Evolutionary conservation across 2,888 invertebrate genomes (phyloP).

Genomic region (Prenolepis imparis): DNA sequence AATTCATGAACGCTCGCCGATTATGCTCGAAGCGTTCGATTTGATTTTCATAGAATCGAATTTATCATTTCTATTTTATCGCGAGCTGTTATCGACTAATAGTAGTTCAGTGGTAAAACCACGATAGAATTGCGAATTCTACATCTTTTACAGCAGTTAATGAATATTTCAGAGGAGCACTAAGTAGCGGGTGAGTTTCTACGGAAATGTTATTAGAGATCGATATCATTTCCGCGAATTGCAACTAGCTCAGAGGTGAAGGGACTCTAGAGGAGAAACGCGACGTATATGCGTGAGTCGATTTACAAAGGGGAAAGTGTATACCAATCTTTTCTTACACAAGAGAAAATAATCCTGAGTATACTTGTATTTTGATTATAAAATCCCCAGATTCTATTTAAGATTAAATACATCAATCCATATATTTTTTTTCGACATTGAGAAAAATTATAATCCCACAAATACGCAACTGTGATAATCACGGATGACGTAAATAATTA

Average conservation of each 20-base stretch:
- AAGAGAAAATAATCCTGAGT: not conserved
- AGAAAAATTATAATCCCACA: not conserved
- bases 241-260: slow-evolving; percentile 39
- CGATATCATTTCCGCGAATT: slow-evolving; percentile 52
- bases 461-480: not conserved
- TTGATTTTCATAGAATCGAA: slow-evolving; percentile 45
- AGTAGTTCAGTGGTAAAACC: slow-evolving; percentile 17
- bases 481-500: not conserved
- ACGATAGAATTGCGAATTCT: slow-evolving; percentile 27
- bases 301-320: not conserved
- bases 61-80: slow-evolving; percentile 44
- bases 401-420: not conserved
- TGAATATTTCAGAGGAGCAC: slow-evolving; percentile 49
- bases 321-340: not conserved
- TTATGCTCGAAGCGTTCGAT: slow-evolving; percentile 18
- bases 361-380: not conserved
- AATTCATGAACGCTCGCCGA: slow-evolving; percentile 36
- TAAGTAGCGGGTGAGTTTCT: slow-evolving; percentile 48
- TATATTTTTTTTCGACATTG: not conserved
- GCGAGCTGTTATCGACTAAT: slow-evolving; percentile 28
- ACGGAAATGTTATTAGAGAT: slow-evolving; percentile 52
- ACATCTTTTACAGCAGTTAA: slow-evolving; percentile 42
- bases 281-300: not conserved
- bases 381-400: slow-evolving; percentile 11
- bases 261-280: slow-evolving; percentile 9